Base-by-base conservation (phyloP, 1,140 invertebrate species). In the Aporrectodea caliginosa region DNA sequence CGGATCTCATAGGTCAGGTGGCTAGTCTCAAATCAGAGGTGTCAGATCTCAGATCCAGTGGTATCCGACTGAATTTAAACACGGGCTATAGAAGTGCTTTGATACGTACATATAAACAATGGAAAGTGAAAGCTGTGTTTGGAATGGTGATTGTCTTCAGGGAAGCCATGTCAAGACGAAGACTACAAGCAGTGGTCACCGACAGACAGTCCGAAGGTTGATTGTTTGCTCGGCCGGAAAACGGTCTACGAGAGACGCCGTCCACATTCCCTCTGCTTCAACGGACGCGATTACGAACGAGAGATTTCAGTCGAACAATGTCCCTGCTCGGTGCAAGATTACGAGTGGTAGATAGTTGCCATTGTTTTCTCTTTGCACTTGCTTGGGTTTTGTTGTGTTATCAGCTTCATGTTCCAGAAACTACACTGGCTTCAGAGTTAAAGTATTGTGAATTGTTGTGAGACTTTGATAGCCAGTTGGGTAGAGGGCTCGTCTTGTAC, bases 121-220 rank as follows among this genome's bases (percentile, higher is more conserved):
- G 43, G 43, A 12, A 22, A 6, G 6, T 12, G 22, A 58, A 22
- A 58, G 22, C 6, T 58, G 43, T 12, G 43, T 58, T 58, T 58
- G 43, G 6, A 58, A 58, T 58, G 43, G 6, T 58, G 43, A 12
- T 22, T 58, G 6, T 58, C 6, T 58, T 58, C 43, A 58, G 22
- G 22, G 22, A 71, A 75, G 16, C 35, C 91, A 35, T 95, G 94
- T 83, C 91, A 87, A 0, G 75, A 89, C 2, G 91, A 93, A 16
- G 95, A 97, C 87, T 97, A 95, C 86, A 96, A 96, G 87, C 90
- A 90, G 80, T 97, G 95, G 95, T 93, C 92, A 1, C 94, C 94
- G 0, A 88, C 89, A 16, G 79, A 82, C 22, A 73, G 81, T 1
- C 82, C 82, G 14, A 80, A 80, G 34, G 78, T 79, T 2, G 82